A percentile compares a stretch with the other conserved stretches of the same genome.
These are phyloP conservation scores for Tribolium madens DNA, from an alignment of 1,140 invertebrate species.

Conservation along the genomic window DNA sequence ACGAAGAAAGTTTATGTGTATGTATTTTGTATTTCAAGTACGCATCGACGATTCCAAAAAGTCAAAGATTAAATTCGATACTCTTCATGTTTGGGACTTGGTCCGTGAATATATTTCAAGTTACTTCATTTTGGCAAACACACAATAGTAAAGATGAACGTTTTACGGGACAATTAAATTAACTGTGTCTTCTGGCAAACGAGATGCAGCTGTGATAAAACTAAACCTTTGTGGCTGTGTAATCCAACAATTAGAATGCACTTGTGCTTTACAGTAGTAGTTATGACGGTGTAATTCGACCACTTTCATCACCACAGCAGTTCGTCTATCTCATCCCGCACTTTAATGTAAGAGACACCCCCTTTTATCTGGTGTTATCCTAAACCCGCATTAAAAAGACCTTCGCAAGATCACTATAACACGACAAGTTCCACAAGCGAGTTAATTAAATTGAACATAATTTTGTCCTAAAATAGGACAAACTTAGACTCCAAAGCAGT, in stretches of 20 bases:
- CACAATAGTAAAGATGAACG: neutral
- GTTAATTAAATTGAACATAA: conserved; percentile 46
- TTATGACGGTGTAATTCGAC: conserved; percentile 25
- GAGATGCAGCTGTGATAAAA: neutral
- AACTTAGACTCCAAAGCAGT: conserved; percentile 40
- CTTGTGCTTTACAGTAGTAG: conserved; percentile 12
- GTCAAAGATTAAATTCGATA: neutral
- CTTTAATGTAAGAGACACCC: conserved; percentile 16
- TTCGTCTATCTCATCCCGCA: conserved; percentile 23
- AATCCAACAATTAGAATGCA: conserved; percentile 34
- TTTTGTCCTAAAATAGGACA: conserved; percentile 41
- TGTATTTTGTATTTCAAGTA: neutral
- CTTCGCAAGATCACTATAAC: conserved; percentile 35
- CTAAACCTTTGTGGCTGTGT: conserved; percentile 17
- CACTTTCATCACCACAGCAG: conserved; percentile 27
- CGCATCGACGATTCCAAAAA: conserved; percentile 8
- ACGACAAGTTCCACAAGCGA: conserved; percentile 24
- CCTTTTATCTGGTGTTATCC: conserved; percentile 34
- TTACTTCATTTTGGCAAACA: conserved; percentile 1
- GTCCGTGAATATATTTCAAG: neutral
- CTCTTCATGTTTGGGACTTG: neutral
- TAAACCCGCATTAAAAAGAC: conserved; percentile 41
- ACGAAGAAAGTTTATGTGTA: conserved; percentile 12
- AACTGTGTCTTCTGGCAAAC: neutral
- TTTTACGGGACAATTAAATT: conserved; percentile 21